A percentile compares a stretch with the other conserved stretches of the same genome.
Evolutionary conservation across 2,888 invertebrate species (phyloP).

Genomic region (Aspidapion aeneum): DNA sequence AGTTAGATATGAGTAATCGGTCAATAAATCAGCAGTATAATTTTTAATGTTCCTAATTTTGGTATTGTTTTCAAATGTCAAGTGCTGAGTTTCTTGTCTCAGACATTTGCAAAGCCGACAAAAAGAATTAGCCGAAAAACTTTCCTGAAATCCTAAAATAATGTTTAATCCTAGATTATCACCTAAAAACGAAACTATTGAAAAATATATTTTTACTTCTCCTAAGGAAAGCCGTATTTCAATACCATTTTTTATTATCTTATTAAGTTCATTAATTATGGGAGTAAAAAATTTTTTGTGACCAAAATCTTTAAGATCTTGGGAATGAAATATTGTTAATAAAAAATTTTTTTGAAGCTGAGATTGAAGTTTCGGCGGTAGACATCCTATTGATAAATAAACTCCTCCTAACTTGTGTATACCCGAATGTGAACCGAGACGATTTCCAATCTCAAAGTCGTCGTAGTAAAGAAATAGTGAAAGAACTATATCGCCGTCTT

Average conservation of each 20-base stretch:
- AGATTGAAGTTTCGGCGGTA: conserved; percentile 17
- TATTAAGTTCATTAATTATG: conserved; percentile 20
- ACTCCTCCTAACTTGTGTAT: conserved; percentile 22
- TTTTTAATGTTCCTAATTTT: conserved; percentile 4
- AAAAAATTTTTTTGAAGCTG: conserved; percentile 21
- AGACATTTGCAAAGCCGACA: conserved; percentile 17
- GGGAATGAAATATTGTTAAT: conserved; percentile 13
- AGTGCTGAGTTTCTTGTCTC: conserved; percentile 5
- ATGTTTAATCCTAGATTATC: conserved; percentile 22
- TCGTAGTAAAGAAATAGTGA: conserved; percentile 18
- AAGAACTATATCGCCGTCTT: conserved; percentile 10
- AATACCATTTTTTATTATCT: conserved; percentile 20
- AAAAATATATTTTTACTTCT: conserved; percentile 17
- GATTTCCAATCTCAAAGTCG: conserved; percentile 22
- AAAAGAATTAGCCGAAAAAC: conserved; percentile 20
- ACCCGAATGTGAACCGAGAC: conserved; percentile 20
- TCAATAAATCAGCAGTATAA: neutral
- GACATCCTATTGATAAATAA: conserved; percentile 16
- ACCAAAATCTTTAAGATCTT: conserved; percentile 19
- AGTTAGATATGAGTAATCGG: neutral
- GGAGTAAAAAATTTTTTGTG: conserved; percentile 19
- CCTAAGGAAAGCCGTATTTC: conserved; percentile 4
- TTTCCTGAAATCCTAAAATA: conserved; percentile 19
- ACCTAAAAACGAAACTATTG: conserved; percentile 17
- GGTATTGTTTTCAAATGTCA: conserved; percentile 7